Evolutionary conservation across 2,888 invertebrate species (phyloP), one percentile per base, ranked within the genome.

Genomic region (Euplagia quadripunctaria): DNA sequence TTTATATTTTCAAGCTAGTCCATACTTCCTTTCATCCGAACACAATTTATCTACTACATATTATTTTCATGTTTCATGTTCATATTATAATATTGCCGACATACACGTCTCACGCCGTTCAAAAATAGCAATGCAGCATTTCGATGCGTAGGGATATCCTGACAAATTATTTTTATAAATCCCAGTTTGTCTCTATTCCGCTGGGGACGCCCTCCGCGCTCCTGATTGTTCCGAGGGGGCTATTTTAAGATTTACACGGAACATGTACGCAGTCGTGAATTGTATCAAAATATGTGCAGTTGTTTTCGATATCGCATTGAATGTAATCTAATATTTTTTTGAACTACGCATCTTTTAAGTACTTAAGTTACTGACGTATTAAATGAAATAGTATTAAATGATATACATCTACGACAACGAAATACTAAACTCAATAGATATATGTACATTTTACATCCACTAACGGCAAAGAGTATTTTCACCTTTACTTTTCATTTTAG

Each of bases 131-230:
- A 46, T 72, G 71, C 67, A 79, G 79, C 86, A 85, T 87, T 88
- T 86, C 86, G 84, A 81, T 89, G 92, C 91, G 90, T 91, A 91
- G 90, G 94, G 91, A 94, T 94, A 94, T 95, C 94, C 94, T 94
- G 94, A 94, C 94, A 92, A 92, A 94, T 93, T 94, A 94, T 94
- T 93, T 94, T 92, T 94, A 93, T 91, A 92, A 90, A 91, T 92
- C 91, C 89, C 91, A 87, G 89, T 90, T 88, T 88, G 90, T 89
- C 86, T 83, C 85, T 87, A 90, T 93, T 93, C 92, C 92, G 91
- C 85, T 88, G 82, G 78, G 81, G 80, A 75, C 81, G 74, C 75
- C 75, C 81, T 75, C 82, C 76, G 74, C 79, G 58, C 71, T 75
- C 68, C 70, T 77, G 83, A 78, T 83, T 81, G 79, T 84, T 80